Evolutionary conservation across 1,140 invertebrate species (phyloP), one percentile per base, ranked within the genome.

Genomic region (Dreissena rostriformis): DNA sequence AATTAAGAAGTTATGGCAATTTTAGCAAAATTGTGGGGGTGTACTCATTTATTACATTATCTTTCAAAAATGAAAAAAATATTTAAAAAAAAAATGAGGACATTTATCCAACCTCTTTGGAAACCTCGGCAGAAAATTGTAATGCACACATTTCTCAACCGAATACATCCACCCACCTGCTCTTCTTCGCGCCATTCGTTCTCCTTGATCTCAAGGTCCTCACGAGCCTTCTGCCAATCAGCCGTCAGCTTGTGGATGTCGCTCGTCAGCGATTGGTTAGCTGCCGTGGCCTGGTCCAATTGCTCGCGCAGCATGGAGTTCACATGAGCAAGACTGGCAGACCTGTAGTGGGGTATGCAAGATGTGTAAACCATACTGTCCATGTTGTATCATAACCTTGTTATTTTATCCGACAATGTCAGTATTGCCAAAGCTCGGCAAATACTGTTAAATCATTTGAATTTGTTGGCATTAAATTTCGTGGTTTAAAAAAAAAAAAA

Each of bases 131-230:
- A n/a, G n/a, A n/a, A n/a, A n/a, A n/a, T n/a, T n/a, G n/a, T n/a
- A n/a, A n/a, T n/a, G n/a, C n/a, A n/a, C n/a, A n/a, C n/a, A n/a
- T n/a, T n/a, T n/a, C n/a, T n/a, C n/a, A n/a, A n/a, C n/a, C n/a
- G n/a, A n/a, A n/a, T n/a, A n/a, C n/a, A n/a, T n/a, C 29, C 39
- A 51, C 82, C 65, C 80, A 96, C 96, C 94, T 97, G 96, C 94
- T 98, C 98, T 91, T 98, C 98, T 91, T 98, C 97, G 89, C 97
- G 97, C 97, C 97, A 98, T 92, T 98, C 97, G 88, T 97, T 96
- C 94, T 98, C 97, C 92, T 98, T 98, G 22, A 96, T 95, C 19
- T 96, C 94, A 94, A 98, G 96, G 93, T 98, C 97, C 91, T 98
- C 97, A 1, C 97, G 94, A 67, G 98, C 94, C 51, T 95, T 94